These are phyloP conservation scores for Mactromeris polynyma DNA, from an alignment of 2,888 invertebrate species.

Conservation along the genomic window DNA sequence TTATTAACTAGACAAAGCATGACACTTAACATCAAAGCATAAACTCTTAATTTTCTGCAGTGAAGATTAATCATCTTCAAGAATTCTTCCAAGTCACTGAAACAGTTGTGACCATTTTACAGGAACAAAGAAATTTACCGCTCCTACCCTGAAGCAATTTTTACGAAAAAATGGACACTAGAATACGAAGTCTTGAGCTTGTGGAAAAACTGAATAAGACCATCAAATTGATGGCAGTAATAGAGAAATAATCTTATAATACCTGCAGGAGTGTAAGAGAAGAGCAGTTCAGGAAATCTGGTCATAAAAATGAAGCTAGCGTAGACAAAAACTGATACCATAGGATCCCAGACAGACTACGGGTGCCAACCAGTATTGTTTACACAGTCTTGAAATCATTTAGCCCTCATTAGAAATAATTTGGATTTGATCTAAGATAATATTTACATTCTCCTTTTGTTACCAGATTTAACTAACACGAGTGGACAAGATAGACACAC, in stretches of 20 bases:
- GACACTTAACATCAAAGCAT: background rate
- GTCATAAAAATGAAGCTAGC: background rate
- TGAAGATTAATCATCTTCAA: background rate
- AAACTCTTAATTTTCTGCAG: background rate
- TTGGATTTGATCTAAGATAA: background rate
- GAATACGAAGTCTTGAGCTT: background rate
- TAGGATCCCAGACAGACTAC: background rate
- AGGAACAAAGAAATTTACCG: background rate
- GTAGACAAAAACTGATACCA: background rate
- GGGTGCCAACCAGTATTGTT: background rate
- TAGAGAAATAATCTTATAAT: background rate
- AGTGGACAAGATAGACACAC: background rate
- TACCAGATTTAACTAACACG: background rate
- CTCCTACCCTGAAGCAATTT: background rate
- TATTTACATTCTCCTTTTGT: background rate
- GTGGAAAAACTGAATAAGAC: background rate
- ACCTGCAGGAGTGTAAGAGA: background rate
- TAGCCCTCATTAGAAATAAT: background rate
- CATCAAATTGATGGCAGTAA: background rate
- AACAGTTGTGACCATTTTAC: too few species aligned
- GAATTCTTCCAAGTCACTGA: background rate
- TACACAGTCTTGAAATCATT: background rate
- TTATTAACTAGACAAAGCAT: background rate
- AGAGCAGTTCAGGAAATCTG: background rate
- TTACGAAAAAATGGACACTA: background rate